Evolutionary conservation across 1,140 invertebrate species (phyloP).

Genomic region (Eueides isabella): DNA sequence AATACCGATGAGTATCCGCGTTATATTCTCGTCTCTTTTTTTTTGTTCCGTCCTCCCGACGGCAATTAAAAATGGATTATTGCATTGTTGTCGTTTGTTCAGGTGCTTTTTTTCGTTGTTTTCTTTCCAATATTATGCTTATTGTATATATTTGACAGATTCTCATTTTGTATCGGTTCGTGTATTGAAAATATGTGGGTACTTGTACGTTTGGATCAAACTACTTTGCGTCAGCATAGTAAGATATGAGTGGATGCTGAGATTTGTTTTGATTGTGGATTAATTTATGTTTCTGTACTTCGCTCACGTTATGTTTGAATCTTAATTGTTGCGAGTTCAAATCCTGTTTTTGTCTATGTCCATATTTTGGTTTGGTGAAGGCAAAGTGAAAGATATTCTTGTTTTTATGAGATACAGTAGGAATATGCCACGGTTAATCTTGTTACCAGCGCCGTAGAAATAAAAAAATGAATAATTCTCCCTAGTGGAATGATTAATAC

Average conservation of each 20-base stretch:
- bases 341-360: too few relatives aligned
- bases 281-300: not conserved
- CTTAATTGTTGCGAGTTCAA: too few relatives aligned
- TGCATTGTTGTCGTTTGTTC: constrained; percentile 37
- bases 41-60: constrained; percentile 52
- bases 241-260: not conserved
- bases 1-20: constrained; percentile 51
- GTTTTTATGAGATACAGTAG: too few relatives aligned
- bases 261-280: constrained; percentile 7
- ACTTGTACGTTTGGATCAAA: not conserved
- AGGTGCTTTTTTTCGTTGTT: constrained; percentile 29
- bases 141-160: constrained; percentile 11
- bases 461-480: too few relatives aligned
- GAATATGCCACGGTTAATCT: too few relatives aligned
- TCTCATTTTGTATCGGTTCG: constrained; percentile 1
- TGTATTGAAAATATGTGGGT: constrained; percentile 2
- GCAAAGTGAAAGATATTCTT: too few relatives aligned
- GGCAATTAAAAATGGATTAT: constrained; percentile 57
- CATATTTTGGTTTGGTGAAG: too few relatives aligned
- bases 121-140: constrained; percentile 15
- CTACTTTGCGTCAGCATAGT: not conserved
- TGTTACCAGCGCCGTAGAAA: too few relatives aligned
- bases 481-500: too few relatives aligned
- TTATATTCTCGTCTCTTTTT: constrained; percentile 40
- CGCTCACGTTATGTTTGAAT: not conserved